phyloP scores from a whole-genome alignment of 2,888 invertebrate genomes.

The Cloeon dipterum region DNA sequence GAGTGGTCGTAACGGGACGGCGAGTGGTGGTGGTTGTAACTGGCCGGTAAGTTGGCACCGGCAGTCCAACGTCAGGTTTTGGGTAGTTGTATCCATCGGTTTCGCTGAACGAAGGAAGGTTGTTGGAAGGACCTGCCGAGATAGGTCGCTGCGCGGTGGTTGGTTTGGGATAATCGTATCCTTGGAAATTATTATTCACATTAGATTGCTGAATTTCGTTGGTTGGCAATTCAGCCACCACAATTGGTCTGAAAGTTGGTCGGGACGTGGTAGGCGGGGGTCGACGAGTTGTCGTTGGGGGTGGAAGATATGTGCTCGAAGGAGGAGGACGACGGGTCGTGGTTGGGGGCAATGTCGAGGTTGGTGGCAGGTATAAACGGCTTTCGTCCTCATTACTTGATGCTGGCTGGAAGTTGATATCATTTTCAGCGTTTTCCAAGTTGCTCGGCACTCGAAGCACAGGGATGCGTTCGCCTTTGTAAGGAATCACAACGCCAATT shows the following conservation, averaged over 20 bases:
- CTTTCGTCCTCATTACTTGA: background rate
- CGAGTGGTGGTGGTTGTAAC: background rate
- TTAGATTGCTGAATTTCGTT: background rate
- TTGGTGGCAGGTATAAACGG: background rate
- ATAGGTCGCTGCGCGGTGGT: background rate
- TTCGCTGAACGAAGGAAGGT: background rate
- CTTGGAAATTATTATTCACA: background rate
- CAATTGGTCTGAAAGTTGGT: background rate
- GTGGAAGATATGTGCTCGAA: background rate
- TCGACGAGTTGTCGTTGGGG: background rate
- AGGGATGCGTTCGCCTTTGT: constrained; percentile 4
- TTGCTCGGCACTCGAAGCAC: background rate
- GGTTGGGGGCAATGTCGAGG: background rate
- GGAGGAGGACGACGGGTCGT: background rate
- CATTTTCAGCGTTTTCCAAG: background rate
- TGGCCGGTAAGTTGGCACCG: background rate
- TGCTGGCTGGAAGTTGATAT: background rate
- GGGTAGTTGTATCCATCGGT: background rate
- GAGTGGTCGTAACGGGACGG: background rate
- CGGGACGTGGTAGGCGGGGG: background rate
- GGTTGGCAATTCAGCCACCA: background rate
- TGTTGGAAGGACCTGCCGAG: no score
- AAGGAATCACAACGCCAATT: constrained; percentile 11
- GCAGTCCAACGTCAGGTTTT: background rate
- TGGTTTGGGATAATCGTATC: background rate